Conservation (phyloP, 2,113 vertebrate genomes). For the Silurus asotus region DNA sequence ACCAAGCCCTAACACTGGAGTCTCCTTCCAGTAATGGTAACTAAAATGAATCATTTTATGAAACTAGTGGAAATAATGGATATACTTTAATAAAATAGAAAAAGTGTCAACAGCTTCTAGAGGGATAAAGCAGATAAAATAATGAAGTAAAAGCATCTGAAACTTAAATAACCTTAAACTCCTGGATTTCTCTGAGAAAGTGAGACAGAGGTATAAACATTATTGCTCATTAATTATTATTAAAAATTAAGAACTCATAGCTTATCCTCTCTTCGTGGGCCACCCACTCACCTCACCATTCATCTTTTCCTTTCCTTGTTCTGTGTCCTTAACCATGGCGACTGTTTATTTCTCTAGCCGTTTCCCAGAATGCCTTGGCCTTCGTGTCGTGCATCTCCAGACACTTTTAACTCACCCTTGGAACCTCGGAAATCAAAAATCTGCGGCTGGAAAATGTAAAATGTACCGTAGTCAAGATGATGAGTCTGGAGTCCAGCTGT, state of each 20-base stretch:
- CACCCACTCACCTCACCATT: slow-evolving; percentile 43
- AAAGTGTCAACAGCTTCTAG: not conserved
- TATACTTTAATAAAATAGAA: not conserved
- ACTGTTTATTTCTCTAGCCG: slow-evolving; percentile 61
- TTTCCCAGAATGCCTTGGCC: slow-evolving; percentile 62
- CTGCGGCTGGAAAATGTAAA: slow-evolving; percentile 50
- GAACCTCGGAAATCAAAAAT: slow-evolving; percentile 46
- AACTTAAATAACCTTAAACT: not conserved
- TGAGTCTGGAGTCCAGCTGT: slow-evolving; percentile 71
- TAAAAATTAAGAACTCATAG: not conserved
- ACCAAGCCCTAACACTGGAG: not conserved
- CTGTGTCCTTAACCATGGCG: slow-evolving; percentile 36
- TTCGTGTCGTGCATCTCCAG: slow-evolving; percentile 16
- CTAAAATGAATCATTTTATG: not conserved
- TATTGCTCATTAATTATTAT: slow-evolving; percentile 11
- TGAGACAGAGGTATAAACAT: not conserved
- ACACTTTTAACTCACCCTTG: slow-evolving; percentile 51
- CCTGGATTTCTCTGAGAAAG: slow-evolving; percentile 1
- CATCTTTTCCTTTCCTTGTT: slow-evolving; percentile 37
- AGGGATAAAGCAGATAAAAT: not conserved
- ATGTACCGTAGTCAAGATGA: slow-evolving; percentile 28
- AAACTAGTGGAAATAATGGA: no score
- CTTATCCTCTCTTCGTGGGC: slow-evolving; percentile 31
- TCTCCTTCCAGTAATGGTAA: not conserved
- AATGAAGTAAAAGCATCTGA: not conserved